phyloP scores from a whole-genome alignment of 2,888 invertebrate genomes.

The Apodemia mormo region DNA sequence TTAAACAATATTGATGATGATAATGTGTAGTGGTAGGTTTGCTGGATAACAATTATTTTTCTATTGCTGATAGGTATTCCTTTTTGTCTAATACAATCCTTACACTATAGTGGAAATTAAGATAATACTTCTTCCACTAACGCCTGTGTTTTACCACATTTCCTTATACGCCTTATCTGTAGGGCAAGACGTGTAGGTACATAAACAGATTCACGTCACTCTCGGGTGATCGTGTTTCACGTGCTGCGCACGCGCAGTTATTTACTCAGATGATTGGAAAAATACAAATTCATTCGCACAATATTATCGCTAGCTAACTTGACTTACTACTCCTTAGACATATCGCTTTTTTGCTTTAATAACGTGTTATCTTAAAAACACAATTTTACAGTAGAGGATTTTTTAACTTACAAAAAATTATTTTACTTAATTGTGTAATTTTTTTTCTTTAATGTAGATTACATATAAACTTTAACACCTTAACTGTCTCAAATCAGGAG shows the following conservation, averaged over 20 bases:
- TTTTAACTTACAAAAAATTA: too few relatives aligned
- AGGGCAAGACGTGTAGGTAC: constrained; percentile 4
- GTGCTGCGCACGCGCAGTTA: constrained; percentile 56
- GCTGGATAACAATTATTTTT: too few relatives aligned
- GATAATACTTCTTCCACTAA: not conserved
- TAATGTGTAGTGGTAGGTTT: too few relatives aligned
- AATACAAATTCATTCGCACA: constrained; percentile 35
- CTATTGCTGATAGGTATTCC: too few relatives aligned
- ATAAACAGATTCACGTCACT: constrained; percentile 41
- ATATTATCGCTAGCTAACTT: constrained; percentile 23
- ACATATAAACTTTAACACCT: too few relatives aligned
- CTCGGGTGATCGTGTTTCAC: constrained; percentile 55
- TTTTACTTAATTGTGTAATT: too few relatives aligned
- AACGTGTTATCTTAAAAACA: too few relatives aligned
- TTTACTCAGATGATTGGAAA: constrained; percentile 51
- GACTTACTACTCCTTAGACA: not conserved
- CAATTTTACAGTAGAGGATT: too few relatives aligned
- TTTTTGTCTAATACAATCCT: not conserved
- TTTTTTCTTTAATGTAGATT: too few relatives aligned
- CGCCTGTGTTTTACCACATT: not conserved
- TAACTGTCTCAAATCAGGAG: too few relatives aligned
- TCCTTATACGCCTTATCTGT: constrained; percentile 14
- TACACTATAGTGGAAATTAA: not conserved
- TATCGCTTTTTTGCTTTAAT: too few relatives aligned
- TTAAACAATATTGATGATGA: too few relatives aligned